A percentile compares a stretch with the other conserved stretches of the same genome.
Conservation (phyloP, 2,888 invertebrate genomes). For the Sphinx pinastri region DNA sequence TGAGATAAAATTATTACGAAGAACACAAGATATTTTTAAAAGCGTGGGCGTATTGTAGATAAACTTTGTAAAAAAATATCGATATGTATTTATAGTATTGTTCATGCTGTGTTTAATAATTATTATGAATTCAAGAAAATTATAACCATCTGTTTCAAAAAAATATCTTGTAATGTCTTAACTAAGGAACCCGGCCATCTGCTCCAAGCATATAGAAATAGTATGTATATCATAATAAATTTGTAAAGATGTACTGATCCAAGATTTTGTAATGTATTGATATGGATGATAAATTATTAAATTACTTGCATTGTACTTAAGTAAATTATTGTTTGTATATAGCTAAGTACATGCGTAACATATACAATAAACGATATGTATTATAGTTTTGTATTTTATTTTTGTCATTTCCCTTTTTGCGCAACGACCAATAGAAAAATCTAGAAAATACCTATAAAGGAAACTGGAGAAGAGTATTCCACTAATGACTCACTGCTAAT, state of each 20-base stretch:
- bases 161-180: neutral
- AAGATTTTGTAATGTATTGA: constrained; percentile 41
- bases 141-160: too few relatives aligned
- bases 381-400: constrained; percentile 30
- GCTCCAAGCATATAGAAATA: neutral
- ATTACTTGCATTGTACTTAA: constrained; percentile 58
- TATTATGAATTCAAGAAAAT: too few relatives aligned
- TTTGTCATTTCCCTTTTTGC: neutral
- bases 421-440: too few relatives aligned
- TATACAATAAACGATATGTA: constrained; percentile 28
- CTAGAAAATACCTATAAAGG: neutral
- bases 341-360: constrained; percentile 32
- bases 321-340: constrained; percentile 72
- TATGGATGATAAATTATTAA: constrained; percentile 11
- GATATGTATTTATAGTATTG: too few relatives aligned
- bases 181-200: neutral
- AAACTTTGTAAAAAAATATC: too few relatives aligned
- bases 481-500: too few relatives aligned
- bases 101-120: too few relatives aligned
- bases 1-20: too few relatives aligned
- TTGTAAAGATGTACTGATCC: constrained; percentile 9
- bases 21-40: too few relatives aligned
- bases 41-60: too few relatives aligned
- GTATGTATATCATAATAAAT: neutral
- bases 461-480: too few relatives aligned